A percentile compares a stretch with the other conserved stretches of the same genome.
Evolutionary conservation across 1,140 invertebrate species (phyloP).

Genomic region (Eupeodes corollae): DNA sequence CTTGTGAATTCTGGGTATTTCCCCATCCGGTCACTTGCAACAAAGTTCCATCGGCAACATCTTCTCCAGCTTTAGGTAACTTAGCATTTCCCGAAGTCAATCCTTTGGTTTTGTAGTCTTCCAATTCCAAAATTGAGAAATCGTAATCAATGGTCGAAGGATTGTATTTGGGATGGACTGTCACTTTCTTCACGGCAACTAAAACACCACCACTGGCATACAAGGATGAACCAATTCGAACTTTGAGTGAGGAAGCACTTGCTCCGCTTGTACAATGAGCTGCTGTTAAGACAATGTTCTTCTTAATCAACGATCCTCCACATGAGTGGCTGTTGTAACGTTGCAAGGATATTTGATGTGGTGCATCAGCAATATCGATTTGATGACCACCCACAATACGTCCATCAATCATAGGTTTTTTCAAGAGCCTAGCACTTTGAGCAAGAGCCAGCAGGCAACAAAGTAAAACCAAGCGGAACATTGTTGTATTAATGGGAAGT

Average conservation of each 20-base stretch:
- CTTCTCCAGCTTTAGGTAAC: constrained; percentile 16
- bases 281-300: constrained; percentile 40
- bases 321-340: constrained; percentile 40
- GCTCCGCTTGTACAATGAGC: constrained; percentile 41
- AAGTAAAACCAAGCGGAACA: no score
- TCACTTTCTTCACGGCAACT: constrained; percentile 17
- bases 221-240: constrained; percentile 24
- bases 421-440: no score
- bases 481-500: no score
- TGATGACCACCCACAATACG: constrained; percentile 37
- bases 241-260: constrained; percentile 6
- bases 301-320: constrained; percentile 53
- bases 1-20: constrained; percentile 18
- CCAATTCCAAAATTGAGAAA: constrained; percentile 25
- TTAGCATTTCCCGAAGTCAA: constrained; percentile 11
- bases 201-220: constrained; percentile 20
- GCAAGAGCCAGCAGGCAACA: no score
- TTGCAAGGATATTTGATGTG: constrained; percentile 39
- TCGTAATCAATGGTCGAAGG: constrained; percentile 27
- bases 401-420: constrained; percentile 16
- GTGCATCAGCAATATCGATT: constrained; percentile 31
- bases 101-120: constrained; percentile 9
- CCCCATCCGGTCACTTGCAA: constrained; percentile 40
- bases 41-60: constrained; percentile 17
- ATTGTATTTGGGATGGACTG: constrained; percentile 30